phyloP scores from a whole-genome alignment of 2,113 vertebrate species.

The Chamaea fasciata region DNA sequence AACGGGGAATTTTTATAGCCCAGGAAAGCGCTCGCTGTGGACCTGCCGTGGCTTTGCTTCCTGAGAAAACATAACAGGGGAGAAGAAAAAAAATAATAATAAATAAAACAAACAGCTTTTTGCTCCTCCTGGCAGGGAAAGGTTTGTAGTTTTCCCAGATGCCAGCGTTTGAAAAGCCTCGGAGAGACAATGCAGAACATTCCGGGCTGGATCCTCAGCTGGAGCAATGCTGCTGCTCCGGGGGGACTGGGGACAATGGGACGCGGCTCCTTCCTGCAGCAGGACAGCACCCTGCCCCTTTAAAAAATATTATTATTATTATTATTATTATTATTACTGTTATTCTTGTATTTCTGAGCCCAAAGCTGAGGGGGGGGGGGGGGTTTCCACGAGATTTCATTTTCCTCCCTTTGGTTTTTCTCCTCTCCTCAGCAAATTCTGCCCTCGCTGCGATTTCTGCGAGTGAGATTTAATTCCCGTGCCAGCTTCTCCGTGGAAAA shows the following conservation, averaged over 20 bases:
- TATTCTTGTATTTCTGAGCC: not conserved
- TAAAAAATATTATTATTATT: accelerated
- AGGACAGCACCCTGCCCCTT: not conserved
- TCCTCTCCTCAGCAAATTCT: constrained; percentile 24
- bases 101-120: not conserved
- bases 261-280: not conserved
- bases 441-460: constrained; percentile 35
- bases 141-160: not conserved
- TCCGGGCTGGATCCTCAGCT: not conserved
- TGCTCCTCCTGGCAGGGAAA: not conserved
- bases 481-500: constrained; percentile 44
- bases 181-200: not conserved
- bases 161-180: not conserved
- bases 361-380: not conserved
- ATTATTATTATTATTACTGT: accelerated
- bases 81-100: not conserved
- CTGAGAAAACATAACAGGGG: not conserved
- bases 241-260: not conserved
- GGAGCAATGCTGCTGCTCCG: not conserved
- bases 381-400: not conserved
- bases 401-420: not conserved
- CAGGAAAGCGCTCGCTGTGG: not conserved
- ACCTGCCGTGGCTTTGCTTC: not conserved
- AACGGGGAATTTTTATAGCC: constrained; percentile 44
- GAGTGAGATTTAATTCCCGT: constrained; percentile 31